phyloP scores from a whole-genome alignment of 2,888 invertebrate species.

The Calameuta pallipes region DNA sequence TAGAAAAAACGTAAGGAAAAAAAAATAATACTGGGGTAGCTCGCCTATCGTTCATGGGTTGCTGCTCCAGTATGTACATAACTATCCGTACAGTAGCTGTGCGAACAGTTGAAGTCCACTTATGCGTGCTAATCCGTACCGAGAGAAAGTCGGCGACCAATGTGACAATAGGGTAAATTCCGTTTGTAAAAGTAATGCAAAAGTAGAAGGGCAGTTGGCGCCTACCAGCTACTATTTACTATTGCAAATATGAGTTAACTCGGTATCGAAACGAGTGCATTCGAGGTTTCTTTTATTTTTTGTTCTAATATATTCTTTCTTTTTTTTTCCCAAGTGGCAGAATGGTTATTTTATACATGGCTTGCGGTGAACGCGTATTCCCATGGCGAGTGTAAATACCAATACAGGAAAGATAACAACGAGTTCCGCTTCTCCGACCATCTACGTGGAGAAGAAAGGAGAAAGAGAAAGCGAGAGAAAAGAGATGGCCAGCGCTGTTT shows the following conservation, averaged over 20 bases:
- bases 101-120: not conserved
- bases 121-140: not conserved
- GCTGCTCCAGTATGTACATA: slow-evolving; percentile 8
- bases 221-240: too few species aligned
- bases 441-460: not conserved
- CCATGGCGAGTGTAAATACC: slow-evolving; percentile 36
- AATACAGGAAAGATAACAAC: slow-evolving; percentile 33
- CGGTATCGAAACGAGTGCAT: slow-evolving; percentile 29
- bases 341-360: slow-evolving; percentile 21
- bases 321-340: not conserved
- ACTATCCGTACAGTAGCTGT: not conserved
- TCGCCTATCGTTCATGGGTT: not conserved
- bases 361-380: slow-evolving; percentile 19
- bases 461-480: slow-evolving; percentile 9
- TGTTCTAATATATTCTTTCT: not conserved
- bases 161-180: not conserved
- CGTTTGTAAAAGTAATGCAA: not conserved
- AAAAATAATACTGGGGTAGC: not conserved
- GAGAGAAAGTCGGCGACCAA: not conserved
- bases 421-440: not conserved
- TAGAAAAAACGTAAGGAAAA: not conserved
- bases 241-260: slow-evolving; percentile 26
- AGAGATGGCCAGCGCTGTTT: slow-evolving; percentile 2
- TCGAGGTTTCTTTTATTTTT: slow-evolving; percentile 25
- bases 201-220: not conserved